Conservation (phyloP, 2,888 invertebrate species). For the Cremastinae sp. region DNA sequence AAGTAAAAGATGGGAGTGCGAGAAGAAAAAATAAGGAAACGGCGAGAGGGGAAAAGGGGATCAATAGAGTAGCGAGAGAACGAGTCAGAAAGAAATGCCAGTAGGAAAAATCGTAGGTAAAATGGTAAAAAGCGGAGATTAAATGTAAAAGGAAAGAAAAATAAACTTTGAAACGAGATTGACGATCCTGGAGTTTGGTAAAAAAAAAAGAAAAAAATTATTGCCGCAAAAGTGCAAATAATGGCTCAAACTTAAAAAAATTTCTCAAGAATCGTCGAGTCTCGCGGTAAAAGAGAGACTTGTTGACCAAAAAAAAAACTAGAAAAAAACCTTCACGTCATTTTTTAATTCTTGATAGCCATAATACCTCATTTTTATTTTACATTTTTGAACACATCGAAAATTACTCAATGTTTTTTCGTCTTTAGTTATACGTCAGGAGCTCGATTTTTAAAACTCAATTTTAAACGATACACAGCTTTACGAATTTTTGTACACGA, state of each 20-base stretch:
- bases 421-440: background rate
- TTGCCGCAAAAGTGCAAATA: constrained; percentile 35
- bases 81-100: background rate
- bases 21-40: background rate
- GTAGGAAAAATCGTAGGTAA: background rate
- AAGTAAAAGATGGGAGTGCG: constrained; percentile 31
- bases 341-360: background rate
- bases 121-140: background rate
- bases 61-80: background rate
- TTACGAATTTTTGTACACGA: constrained; percentile 25
- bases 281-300: background rate
- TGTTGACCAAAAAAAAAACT: constrained; percentile 1
- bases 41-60: constrained; percentile 1
- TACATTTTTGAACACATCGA: too few species aligned
- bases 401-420: too few species aligned
- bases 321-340: background rate
- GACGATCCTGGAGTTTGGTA: constrained; percentile 60
- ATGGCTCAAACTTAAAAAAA: too few species aligned
- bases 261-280: constrained; percentile 20
- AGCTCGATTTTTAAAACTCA: constrained; percentile 28
- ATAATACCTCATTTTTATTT: background rate
- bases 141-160: constrained; percentile 20
- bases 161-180: constrained; percentile 67
- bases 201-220: constrained; percentile 14
- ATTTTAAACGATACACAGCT: constrained; percentile 12